These are phyloP conservation scores for Glareola pratincola DNA, from an alignment of 2,113 vertebrate species.

Conservation along the genomic window DNA sequence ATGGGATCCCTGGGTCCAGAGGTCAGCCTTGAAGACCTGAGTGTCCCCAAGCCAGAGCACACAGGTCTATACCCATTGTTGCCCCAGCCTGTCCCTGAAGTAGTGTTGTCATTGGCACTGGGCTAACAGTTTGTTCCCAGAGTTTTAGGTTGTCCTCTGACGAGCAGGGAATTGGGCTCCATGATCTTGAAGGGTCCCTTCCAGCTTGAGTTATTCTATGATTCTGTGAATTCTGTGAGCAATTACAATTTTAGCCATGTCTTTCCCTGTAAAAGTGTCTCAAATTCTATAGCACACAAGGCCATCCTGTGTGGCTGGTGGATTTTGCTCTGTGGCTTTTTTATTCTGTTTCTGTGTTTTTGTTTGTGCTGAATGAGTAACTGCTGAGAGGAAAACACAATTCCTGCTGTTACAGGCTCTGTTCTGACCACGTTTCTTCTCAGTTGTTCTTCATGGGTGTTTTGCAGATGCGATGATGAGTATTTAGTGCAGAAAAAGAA, in stretches of 20 bases:
- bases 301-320: neutral
- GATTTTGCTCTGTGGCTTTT: neutral
- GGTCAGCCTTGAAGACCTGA: too few species aligned
- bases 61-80: too few species aligned
- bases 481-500: neutral
- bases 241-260: neutral
- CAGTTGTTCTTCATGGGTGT: neutral
- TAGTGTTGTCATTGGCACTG: too few species aligned
- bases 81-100: too few species aligned
- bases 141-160: neutral
- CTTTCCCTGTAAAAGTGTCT: neutral
- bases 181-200: neutral
- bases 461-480: neutral
- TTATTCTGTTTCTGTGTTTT: neutral
- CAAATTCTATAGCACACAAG: neutral
- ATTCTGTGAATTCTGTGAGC: neutral
- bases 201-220: neutral
- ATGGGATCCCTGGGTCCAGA: too few species aligned
- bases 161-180: neutral
- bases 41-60: too few species aligned
- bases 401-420: neutral
- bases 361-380: neutral
- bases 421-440: neutral
- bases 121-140: too few species aligned
- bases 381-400: neutral